Conservation (phyloP, 2,113 vertebrate genomes). For the Cacatua alba region DNA sequence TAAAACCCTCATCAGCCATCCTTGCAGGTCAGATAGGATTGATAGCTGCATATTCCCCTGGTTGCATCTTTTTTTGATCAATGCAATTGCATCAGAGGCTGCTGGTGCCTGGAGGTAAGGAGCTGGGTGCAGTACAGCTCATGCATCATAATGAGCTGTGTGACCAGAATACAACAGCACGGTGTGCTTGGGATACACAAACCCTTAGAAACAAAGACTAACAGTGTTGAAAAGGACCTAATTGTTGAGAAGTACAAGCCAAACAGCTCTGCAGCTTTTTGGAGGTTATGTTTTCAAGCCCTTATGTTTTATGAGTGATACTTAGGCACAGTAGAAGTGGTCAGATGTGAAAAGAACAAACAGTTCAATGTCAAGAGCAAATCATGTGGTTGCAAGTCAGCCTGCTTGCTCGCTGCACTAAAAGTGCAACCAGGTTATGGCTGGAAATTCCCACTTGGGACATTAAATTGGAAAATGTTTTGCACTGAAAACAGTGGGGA, state of each 20-base stretch:
- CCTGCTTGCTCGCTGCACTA: not conserved
- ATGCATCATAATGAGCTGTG: not conserved
- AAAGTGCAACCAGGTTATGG: not conserved
- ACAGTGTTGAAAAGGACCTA: not conserved
- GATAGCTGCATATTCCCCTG: not conserved
- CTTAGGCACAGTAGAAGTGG: conserved; percentile 19
- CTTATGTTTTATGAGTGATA: not conserved
- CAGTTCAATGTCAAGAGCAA: conserved; percentile 57
- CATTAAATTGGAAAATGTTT: not conserved
- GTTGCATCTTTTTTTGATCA: not conserved
- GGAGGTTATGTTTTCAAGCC: not conserved
- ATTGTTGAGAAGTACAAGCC: not conserved
- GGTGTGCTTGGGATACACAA: not conserved
- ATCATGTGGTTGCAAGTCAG: conserved; percentile 58
- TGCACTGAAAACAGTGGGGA: not conserved
- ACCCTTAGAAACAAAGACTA: not conserved
- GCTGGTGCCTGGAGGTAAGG: not conserved
- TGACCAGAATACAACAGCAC: not conserved
- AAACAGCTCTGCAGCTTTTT: not conserved
- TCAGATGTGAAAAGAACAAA: conserved; percentile 52
- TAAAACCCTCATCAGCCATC: not conserved
- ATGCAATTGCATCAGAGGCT: not conserved
- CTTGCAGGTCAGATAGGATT: not conserved
- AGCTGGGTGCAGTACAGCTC: not conserved
- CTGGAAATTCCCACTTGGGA: conserved; percentile 11